Percentiles rank a stretch among this genome's conserved stretches.
Evolutionary conservation across 2,797 vertebrate genomes (phyloP).

Genomic region (Neopelma chrysocephalum): DNA sequence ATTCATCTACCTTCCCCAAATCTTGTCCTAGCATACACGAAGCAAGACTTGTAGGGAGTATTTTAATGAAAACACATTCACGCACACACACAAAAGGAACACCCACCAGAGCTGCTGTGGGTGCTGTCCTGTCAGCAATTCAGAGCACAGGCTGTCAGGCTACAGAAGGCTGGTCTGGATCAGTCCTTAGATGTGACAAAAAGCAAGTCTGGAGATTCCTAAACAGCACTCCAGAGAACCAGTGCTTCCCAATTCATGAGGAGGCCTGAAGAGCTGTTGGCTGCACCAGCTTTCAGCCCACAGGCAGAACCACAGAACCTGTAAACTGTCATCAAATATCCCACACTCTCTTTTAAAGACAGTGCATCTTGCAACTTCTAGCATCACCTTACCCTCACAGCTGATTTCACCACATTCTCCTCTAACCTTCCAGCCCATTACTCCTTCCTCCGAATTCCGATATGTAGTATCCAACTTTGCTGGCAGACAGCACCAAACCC

Average conservation of each 20-base stretch:
- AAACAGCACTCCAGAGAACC: neutral
- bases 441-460: rapidly evolving
- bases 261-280: neutral
- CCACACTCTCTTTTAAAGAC: neutral
- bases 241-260: neutral
- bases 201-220: neutral
- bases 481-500: neutral
- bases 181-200: neutral
- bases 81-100: neutral
- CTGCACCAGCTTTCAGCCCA: neutral
- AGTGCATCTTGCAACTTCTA: neutral
- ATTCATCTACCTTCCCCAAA: neutral
- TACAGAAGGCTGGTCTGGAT: neutral
- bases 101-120: neutral
- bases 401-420: neutral
- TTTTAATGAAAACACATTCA: neutral
- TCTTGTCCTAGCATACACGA: neutral
- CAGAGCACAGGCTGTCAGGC: no score
- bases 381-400: neutral
- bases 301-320: neutral
- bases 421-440: neutral
- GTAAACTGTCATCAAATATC: neutral
- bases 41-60: neutral
- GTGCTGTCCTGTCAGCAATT: neutral
- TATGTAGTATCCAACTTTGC: no score